These are phyloP conservation scores for Eubasilissa regina DNA, from an alignment of 1,140 invertebrate genomes.

Conservation along the genomic window DNA sequence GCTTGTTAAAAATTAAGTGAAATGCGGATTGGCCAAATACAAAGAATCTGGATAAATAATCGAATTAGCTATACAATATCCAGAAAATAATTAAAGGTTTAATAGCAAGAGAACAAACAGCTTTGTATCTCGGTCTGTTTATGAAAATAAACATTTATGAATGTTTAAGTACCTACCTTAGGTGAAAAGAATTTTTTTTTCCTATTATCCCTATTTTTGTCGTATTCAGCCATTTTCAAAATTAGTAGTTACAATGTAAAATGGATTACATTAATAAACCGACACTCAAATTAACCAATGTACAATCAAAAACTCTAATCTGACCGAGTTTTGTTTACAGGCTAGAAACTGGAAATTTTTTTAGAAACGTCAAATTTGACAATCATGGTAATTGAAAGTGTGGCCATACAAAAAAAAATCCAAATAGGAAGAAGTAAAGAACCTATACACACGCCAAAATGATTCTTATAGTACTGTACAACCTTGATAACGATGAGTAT, in stretches of 20 bases:
- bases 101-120: too few relatives aligned
- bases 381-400: background rate
- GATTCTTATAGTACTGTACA: background rate
- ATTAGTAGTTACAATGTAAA: background rate
- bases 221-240: constrained; percentile 57
- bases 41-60: too few relatives aligned
- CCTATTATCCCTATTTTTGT: constrained; percentile 65
- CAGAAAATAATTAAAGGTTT: too few relatives aligned
- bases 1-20: too few relatives aligned
- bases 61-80: too few relatives aligned
- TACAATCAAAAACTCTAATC: too few relatives aligned
- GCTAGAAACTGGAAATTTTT: constrained; percentile 10
- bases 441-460: background rate
- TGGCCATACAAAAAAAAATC: background rate
- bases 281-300: too few relatives aligned
- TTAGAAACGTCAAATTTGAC: constrained; percentile 24
- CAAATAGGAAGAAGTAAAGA: background rate
- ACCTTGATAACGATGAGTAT: background rate
- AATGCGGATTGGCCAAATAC: too few relatives aligned
- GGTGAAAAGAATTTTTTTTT: constrained; percentile 67
- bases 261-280: background rate
- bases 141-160: background rate
- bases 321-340: background rate
- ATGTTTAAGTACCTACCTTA: constrained; percentile 61
- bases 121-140: too few relatives aligned